A percentile compares a stretch with the other conserved stretches of the same genome.
phyloP scores from a whole-genome alignment of 2,888 invertebrate genomes.

The Miltochrista miniata region DNA sequence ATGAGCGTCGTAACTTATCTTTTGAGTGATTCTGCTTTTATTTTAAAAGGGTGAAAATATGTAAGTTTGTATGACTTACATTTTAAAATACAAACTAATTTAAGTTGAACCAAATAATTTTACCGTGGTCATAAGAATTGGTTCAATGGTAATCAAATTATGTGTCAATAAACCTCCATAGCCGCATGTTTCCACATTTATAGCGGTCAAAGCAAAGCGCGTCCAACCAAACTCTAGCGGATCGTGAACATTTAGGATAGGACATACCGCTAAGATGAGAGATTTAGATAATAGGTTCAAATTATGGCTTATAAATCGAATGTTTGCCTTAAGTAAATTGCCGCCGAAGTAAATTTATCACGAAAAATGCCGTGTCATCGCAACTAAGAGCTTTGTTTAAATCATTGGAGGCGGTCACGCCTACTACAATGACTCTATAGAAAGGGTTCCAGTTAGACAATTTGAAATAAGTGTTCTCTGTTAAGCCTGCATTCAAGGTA shows the following conservation, averaged over 20 bases:
- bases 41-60: slow-evolving; percentile 1
- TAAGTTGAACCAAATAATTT: no score
- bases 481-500: slow-evolving; percentile 46
- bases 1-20: slow-evolving; percentile 8
- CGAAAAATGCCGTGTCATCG: slow-evolving; percentile 61
- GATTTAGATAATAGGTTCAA: slow-evolving; percentile 8
- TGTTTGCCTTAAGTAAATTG: slow-evolving; percentile 34
- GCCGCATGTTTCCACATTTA: no score
- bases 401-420: slow-evolving; percentile 63
- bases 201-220: no score
- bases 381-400: slow-evolving; percentile 76
- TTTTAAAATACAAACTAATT: no score
- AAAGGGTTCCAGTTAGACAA: slow-evolving; percentile 62
- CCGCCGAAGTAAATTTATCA: slow-evolving; percentile 38
- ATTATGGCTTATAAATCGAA: slow-evolving; percentile 29
- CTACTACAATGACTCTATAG: slow-evolving; percentile 64
- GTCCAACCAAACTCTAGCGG: no score
- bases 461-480: slow-evolving; percentile 57
- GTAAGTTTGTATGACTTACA: neutral
- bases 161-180: no score
- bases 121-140: no score
- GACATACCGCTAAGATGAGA: neutral
- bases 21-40: slow-evolving; percentile 15
- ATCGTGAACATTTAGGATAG: no score
- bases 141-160: no score